A percentile compares a stretch with the other conserved stretches of the same genome.
phyloP scores from a whole-genome alignment of 2,113 vertebrate genomes.

The Fukomys damarensis region DNA sequence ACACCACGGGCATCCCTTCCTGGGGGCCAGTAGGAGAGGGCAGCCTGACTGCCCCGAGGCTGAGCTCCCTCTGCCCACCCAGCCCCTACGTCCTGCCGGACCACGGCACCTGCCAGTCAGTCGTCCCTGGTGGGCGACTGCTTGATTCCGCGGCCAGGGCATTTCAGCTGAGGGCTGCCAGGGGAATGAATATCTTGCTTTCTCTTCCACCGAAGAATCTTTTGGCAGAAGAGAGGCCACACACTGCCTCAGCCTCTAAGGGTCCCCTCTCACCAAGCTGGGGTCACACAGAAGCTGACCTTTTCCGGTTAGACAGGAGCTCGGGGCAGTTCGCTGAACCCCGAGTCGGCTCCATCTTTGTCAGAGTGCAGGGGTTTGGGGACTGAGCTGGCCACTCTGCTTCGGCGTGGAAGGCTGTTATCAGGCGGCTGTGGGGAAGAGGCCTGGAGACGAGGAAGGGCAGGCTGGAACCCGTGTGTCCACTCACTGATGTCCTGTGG shows the following conservation, averaged over 20 bases:
- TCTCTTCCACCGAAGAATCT: neutral
- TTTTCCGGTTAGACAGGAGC: neutral
- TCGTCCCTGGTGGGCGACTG: rapidly evolving
- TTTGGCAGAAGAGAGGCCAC: neutral
- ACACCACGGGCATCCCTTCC: neutral
- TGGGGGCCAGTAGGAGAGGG: rapidly evolving
- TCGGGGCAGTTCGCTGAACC: rapidly evolving
- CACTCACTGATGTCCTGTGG: neutral
- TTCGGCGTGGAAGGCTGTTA: neutral
- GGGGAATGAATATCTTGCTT: neutral
- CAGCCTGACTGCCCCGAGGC: rapidly evolving
- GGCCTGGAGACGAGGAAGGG: neutral
- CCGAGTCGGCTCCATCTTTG: neutral
- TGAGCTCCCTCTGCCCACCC: rapidly evolving
- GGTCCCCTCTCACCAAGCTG: neutral
- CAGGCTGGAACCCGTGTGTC: neutral
- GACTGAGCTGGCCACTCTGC: neutral
- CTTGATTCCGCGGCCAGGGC: rapidly evolving
- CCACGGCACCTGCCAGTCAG: rapidly evolving
- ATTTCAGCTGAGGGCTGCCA: neutral
- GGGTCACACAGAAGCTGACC: neutral
- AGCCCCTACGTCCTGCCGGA: rapidly evolving
- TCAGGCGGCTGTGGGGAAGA: neutral
- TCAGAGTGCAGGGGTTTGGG: neutral
- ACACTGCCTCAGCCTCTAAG: neutral